Evolutionary conservation across 2,888 invertebrate species (phyloP), one percentile per base, ranked within the genome.

Genomic region (Nomada fabriciana): DNA sequence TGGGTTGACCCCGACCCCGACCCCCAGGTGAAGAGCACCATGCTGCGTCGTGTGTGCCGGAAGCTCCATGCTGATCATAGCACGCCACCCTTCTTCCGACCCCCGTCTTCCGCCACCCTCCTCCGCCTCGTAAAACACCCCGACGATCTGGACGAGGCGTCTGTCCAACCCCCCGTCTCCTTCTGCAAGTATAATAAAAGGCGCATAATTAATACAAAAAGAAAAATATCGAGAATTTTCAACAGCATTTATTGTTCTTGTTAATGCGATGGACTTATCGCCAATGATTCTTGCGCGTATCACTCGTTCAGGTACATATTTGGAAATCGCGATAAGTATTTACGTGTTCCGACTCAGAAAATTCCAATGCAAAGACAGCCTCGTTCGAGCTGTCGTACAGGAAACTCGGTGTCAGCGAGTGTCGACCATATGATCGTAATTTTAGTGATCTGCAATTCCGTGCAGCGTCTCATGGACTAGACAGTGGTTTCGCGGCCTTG

Each of bases 51-150:
- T 81, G 90, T 93, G 93, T 72, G 91, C 89, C 88, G 93, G 92
- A 90, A 93, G 91, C 91, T 93, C 93, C 93, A 93, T 93, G 91
- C 93, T 93, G 92, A 93, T 93, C 93, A 93, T 93, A 93, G 92
- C 92, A 92, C 91, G 89, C 91, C 91, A 92, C 91, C 89, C 91
- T 90, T 76, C 88, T 85, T 91, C 89, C 86, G 89, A 89, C 85
- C 89, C 90, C 84, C 91, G 87, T 85, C 88, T 86, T 84, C 89
- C 89, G 86, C 89, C 90, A 85, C 89, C 89, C 86, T 90, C 87
- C 88, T 89, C 90, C 87, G 84, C 88, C 87, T 83, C 87, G 83
- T 77, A 89, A 84, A 87, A 81, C 90, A 91, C 89, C 91, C 88
- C 90, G 91, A 72, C 89, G 90, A 80, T 73, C 73, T 77, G 80